phyloP scores from a whole-genome alignment of 1,140 invertebrate genomes.

The Drosophila persimilis region DNA sequence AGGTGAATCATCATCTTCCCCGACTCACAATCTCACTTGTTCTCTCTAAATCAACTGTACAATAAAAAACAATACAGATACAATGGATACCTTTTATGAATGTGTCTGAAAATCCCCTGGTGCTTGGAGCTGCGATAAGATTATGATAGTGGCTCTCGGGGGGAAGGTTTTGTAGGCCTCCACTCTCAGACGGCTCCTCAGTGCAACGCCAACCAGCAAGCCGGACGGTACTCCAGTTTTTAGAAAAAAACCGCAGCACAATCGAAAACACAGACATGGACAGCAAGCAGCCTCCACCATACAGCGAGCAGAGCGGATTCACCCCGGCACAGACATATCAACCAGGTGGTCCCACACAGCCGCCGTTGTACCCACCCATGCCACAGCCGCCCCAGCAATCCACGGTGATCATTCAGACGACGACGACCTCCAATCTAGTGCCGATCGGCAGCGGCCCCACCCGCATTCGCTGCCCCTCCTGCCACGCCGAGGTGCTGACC shows the following conservation, averaged over 20 bases:
- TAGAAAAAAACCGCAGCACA: neutral
- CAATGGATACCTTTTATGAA: constrained; percentile 19
- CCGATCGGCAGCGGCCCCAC: constrained; percentile 83
- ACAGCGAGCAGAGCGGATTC: constrained; percentile 62
- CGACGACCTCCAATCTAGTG: constrained; percentile 61
- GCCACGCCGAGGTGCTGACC: constrained; percentile 84
- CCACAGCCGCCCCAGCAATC: constrained; percentile 53
- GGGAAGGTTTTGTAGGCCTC: constrained; percentile 13
- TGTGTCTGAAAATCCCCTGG: constrained; percentile 19
- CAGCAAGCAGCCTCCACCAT: constrained; percentile 84
- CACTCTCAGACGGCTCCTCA: constrained; percentile 18
- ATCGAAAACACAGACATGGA: constrained; percentile 41
- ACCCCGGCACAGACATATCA: constrained; percentile 72
- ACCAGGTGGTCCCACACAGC: constrained; percentile 64
- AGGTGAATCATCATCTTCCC: constrained; percentile 28
- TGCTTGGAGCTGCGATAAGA: constrained; percentile 37
- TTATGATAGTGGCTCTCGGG: neutral
- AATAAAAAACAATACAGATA: constrained; percentile 18
- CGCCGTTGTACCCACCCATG: constrained; percentile 65
- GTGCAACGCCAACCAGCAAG: constrained; percentile 37
- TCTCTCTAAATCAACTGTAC: constrained; percentile 37
- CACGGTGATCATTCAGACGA: constrained; percentile 84
- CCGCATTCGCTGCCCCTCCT: constrained; percentile 84
- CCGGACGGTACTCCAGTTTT: constrained; percentile 27
- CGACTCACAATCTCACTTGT: constrained; percentile 6